A percentile compares a stretch with the other conserved stretches of the same genome.
Conservation (phyloP, 2,888 invertebrate genomes). For the Agrotis clavis region DNA sequence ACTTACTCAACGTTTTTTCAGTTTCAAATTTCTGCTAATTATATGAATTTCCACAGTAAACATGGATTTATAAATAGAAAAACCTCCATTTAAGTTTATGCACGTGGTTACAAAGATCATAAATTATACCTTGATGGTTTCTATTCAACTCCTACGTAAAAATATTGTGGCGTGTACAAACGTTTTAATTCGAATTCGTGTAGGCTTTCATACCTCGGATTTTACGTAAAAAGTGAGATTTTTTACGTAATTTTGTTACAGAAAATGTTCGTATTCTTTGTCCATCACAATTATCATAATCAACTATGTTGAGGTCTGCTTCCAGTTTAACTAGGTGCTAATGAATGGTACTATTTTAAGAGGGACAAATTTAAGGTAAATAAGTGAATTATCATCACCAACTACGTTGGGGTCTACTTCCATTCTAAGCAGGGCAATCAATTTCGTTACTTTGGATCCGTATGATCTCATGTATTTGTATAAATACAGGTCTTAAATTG, state of each 20-base stretch:
- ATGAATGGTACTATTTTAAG: no score
- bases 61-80: slow-evolving; percentile 8
- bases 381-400: no score
- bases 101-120: background rate
- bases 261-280: background rate
- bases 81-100: background rate
- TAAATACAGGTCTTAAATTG: no score
- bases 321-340: no score
- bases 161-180: background rate
- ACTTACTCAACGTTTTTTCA: background rate
- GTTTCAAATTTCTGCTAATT: slow-evolving; percentile 7
- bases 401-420: no score
- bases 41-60: background rate
- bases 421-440: no score
- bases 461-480: no score
- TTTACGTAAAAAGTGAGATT: background rate
- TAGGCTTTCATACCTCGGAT: background rate
- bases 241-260: background rate
- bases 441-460: no score
- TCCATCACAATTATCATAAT: no score
- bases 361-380: no score
- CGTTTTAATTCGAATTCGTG: background rate
- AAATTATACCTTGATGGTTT: background rate
- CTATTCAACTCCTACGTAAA: slow-evolving; percentile 1
- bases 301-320: no score